phyloP scores from a whole-genome alignment of 2,888 invertebrate genomes.

The Choreutis nemorana region DNA sequence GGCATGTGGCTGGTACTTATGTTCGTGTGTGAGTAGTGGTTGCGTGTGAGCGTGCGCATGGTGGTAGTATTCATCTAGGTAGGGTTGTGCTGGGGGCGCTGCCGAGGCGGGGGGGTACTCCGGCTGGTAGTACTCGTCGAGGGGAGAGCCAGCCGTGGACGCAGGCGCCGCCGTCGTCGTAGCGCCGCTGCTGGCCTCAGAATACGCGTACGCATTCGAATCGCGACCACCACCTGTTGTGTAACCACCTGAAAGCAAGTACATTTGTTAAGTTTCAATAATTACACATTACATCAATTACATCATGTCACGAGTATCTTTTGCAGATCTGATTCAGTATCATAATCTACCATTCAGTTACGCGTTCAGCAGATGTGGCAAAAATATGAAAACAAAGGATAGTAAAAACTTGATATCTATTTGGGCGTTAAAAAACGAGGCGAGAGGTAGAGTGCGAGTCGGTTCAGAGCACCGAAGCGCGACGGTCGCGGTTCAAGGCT shows the following conservation, averaged over 20 bases:
- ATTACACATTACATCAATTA: too few species aligned
- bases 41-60: conserved; percentile 77
- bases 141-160: conserved; percentile 51
- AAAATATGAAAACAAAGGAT: too few species aligned
- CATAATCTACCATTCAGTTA: too few species aligned
- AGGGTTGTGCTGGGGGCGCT: conserved; percentile 65
- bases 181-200: conserved; percentile 37
- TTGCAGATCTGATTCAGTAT: too few species aligned
- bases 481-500: conserved; percentile 61
- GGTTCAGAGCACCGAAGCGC: conserved; percentile 39
- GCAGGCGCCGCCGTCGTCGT: conserved; percentile 30
- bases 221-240: conserved; percentile 65
- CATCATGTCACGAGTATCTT: too few species aligned
- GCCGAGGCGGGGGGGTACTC: conserved; percentile 41
- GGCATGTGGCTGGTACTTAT: conserved; percentile 75
- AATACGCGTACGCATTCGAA: conserved; percentile 55
- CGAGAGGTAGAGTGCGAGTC: conserved; percentile 8
- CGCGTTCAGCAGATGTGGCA: too few species aligned
- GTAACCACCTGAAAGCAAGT: conserved; percentile 65
- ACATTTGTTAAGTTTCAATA: too few species aligned
- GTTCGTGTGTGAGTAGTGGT: conserved; percentile 64
- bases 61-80: conserved; percentile 78
- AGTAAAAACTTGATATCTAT: too few species aligned
- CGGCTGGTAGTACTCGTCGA: conserved; percentile 63
- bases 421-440: too few species aligned